phyloP scores from a whole-genome alignment of 2,797 vertebrate genomes.

The Mustela erminea region DNA sequence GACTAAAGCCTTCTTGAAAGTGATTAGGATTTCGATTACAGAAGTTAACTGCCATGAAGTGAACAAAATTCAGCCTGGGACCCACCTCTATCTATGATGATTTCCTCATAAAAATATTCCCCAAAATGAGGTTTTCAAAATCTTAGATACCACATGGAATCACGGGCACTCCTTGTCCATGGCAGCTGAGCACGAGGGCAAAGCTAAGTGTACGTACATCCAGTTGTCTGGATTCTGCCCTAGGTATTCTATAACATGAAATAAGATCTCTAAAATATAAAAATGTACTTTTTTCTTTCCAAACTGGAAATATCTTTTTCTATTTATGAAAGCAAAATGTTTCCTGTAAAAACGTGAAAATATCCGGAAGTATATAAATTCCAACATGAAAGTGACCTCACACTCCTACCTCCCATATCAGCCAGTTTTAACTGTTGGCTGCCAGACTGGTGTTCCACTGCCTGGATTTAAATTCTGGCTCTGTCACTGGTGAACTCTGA shows the following conservation, averaged over 20 bases:
- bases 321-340: slow-evolving; percentile 49
- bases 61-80: neutral
- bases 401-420: slow-evolving; percentile 20
- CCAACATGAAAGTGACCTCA: neutral
- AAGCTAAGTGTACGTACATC: neutral
- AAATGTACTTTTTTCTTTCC: neutral
- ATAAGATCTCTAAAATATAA: slow-evolving; percentile 43
- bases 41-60: neutral
- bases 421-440: slow-evolving; percentile 33
- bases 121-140: neutral
- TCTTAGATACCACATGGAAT: neutral
- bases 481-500: neutral
- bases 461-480: slow-evolving; percentile 35
- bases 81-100: neutral
- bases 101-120: neutral
- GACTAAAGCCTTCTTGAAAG: slow-evolving; percentile 3
- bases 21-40: neutral
- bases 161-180: neutral
- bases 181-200: neutral
- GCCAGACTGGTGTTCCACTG: neutral
- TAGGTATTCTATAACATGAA: neutral
- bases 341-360: slow-evolving; percentile 34
- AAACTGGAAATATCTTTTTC: neutral
- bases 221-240: neutral
- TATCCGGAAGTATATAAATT: neutral